Evolutionary conservation across 2,113 vertebrate species (phyloP).

Genomic region (Cyanoderma ruficeps): DNA sequence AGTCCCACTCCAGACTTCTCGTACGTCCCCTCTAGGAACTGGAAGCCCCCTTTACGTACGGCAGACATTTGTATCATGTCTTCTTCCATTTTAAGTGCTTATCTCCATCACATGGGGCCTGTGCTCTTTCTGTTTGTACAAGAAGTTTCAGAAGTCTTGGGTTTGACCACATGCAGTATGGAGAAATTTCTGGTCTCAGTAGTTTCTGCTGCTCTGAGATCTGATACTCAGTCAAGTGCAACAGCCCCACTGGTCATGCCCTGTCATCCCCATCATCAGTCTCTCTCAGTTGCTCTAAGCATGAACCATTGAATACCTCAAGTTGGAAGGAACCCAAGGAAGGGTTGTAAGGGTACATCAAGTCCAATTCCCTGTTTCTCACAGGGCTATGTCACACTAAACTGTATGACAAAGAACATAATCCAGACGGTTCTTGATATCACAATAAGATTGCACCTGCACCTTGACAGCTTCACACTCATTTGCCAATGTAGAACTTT

Average conservation of each 20-base stretch:
- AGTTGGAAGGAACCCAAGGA: background rate
- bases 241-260: accelerated
- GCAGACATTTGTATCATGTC: background rate
- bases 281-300: background rate
- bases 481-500: accelerated
- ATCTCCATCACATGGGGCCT: accelerated
- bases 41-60: background rate
- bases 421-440: background rate
- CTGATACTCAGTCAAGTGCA: background rate
- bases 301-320: background rate
- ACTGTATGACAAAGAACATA: background rate
- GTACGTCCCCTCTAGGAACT: background rate
- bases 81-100: background rate
- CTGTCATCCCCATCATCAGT: background rate
- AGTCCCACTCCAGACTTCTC: background rate
- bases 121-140: background rate
- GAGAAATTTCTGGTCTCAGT: background rate
- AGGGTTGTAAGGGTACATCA: background rate
- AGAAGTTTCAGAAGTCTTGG: background rate
- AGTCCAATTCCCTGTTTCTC: background rate
- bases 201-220: background rate
- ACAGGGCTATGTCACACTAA: background rate
- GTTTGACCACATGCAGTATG: background rate
- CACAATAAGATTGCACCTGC: background rate
- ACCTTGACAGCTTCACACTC: background rate